Base-by-base conservation (phyloP, 1,140 invertebrate genomes). In the Danaus melanippus region DNA sequence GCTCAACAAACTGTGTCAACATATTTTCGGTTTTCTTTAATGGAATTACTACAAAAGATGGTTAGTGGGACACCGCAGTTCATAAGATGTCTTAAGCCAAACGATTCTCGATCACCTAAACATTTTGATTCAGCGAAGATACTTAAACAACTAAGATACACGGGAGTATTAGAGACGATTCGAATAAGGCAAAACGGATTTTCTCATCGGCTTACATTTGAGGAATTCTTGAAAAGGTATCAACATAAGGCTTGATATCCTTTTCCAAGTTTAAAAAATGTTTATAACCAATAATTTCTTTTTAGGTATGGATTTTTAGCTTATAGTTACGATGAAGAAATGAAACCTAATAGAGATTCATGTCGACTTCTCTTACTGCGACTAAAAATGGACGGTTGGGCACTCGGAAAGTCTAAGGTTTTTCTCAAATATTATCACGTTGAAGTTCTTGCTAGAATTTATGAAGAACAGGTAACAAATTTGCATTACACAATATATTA, bases 401-500 rank as follows among this genome's bases (percentile, higher is more conserved):
- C 93, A 9, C 83, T 96, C n/a, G 94, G 94, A 12, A 93, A 93
- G 69, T 92, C 93, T 0, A 96, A 95, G 90, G 93, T 96, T 5
- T 96, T 96, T 74, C 87, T 96, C 0, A 95, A 95, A 69, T 96
- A 96, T 75, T 96, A 95, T 69, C 94, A 96, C 69, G 90, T 95
- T 1, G 94, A 96, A 81, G 92, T 93, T 59, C 82, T 96, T 1
- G 91, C 93, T 0, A 92, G 93, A 71, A 86, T 93, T 66, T 95
- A 94, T 75, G 93, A 95, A 74, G 90, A 93, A 57, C 89, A 92
- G 74, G 89, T 91, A 74, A 32, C 10, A 43, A 17, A 12, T 12
- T 50, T 5, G 6, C 21, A 5, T 3, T 32, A 32, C 21, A 32
- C 0, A 15, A 15, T 15, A 15, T 15, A 32, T 32, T 8, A 32